Conservation (phyloP, 1,140 invertebrate genomes). For the Scaptomyza hsui region DNA sequence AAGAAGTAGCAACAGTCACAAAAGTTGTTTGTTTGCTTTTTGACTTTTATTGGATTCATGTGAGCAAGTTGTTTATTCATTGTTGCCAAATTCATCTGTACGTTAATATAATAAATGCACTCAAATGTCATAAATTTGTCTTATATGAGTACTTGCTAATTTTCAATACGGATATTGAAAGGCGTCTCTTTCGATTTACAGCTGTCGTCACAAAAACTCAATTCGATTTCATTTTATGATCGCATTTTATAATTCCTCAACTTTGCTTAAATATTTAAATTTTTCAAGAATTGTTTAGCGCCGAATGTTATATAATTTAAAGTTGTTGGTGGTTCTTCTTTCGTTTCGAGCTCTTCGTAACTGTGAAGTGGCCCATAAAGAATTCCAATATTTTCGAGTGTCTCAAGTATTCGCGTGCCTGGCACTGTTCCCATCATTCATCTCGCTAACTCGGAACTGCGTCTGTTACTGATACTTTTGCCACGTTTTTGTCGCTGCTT, state of each 20-base stretch:
- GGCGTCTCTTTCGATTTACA: slow-evolving; percentile 13
- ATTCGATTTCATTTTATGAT: slow-evolving; percentile 20
- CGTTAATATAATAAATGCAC: slow-evolving; percentile 60
- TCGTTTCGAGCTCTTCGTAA: slow-evolving; percentile 3
- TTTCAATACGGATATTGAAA: slow-evolving; percentile 50
- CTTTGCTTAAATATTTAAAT: slow-evolving; percentile 32
- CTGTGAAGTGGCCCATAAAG: slow-evolving; percentile 26
- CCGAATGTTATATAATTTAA: slow-evolving; percentile 28
- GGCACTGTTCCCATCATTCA: slow-evolving; percentile 64
- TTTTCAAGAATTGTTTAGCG: slow-evolving; percentile 14
- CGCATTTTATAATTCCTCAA: slow-evolving; percentile 14
- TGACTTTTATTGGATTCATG: slow-evolving; percentile 52
- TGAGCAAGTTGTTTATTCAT: slow-evolving; percentile 41
- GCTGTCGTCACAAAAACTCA: slow-evolving; percentile 1
- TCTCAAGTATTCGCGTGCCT: slow-evolving; percentile 52
- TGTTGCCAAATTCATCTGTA: slow-evolving; percentile 39
- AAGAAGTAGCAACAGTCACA: slow-evolving; percentile 16
- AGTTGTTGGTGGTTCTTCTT: slow-evolving; percentile 28
- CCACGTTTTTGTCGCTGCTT: slow-evolving; percentile 14
- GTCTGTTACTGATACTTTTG: slow-evolving; percentile 13
- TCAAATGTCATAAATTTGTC: slow-evolving; percentile 43
- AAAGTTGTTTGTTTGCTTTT: slow-evolving; percentile 65
- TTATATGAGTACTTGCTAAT: slow-evolving; percentile 55
- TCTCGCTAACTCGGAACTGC: slow-evolving; percentile 30
- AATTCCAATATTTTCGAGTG: not conserved